Base-by-base conservation (phyloP, 2,888 invertebrate species). In the Julus scandinavius region DNA sequence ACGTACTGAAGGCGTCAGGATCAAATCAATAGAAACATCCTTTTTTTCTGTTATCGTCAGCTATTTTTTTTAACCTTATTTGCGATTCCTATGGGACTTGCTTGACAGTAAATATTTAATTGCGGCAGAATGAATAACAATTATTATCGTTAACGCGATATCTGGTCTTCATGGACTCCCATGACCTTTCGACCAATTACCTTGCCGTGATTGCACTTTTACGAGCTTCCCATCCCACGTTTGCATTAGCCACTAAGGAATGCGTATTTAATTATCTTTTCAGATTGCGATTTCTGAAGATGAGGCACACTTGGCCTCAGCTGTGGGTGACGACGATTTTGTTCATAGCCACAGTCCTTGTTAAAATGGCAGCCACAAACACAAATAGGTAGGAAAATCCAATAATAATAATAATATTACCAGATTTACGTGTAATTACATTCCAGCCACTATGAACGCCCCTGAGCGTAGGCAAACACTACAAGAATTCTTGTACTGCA, bases 251-350 rank as follows among this genome's bases (percentile, higher is more conserved):
- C 72, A 72, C 72, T 72, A 29, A 72, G 20, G 72, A 72, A 72
- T 72, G 72, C 72, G 9, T 72, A 20, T 72, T 72, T 72, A 20
- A 72, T 72, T 72, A 20, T 88, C 45, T 88, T 83, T 88, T 45
- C 83, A 83, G 88, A 83, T 80, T 87, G 54, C 41, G 29, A 84
- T 80, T 88, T 45, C 84, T 88, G 88, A 88, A 88, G 83, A 88
- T 88, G 88, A 88, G 88, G 13, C 88, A 88, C 29, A 88, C 72
- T 83, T 49, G 84, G 84, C 83, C 83, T 49, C 41, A 83, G 83
- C 29, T 88, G 13, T 88, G 49, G 88, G 20, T 88, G 49, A 45
- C 29, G 40, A 49, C 54, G 45, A 50, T 87, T n/a, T 1, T 40
- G 63, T 45, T 88, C 41, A 83, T 88, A 29, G 38, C n/a, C 38